Percentiles rank a stretch among this genome's conserved stretches.
phyloP scores from a whole-genome alignment of 2,888 invertebrate genomes.

The Imbricaverruca yamaguchii region DNA sequence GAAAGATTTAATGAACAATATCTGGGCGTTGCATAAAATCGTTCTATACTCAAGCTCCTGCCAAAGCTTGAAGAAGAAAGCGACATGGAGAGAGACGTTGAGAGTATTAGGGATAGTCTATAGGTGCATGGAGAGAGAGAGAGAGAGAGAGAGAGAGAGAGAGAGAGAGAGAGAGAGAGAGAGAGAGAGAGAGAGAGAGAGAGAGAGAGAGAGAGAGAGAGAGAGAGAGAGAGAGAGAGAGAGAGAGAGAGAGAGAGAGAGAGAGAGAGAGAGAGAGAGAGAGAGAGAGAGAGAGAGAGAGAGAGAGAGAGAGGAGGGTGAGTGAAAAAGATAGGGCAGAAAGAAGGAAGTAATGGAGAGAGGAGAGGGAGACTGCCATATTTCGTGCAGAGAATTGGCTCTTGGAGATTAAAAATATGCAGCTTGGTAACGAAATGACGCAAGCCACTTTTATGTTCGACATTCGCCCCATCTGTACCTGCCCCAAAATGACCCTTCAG shows the following conservation, averaged over 20 bases:
- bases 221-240: neutral
- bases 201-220: neutral
- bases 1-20: too few relatives aligned
- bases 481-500: too few relatives aligned
- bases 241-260: neutral
- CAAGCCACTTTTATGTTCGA: too few relatives aligned
- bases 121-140: too few relatives aligned
- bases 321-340: neutral
- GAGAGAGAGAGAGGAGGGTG: neutral
- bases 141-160: constrained; percentile 23
- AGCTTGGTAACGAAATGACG: too few relatives aligned
- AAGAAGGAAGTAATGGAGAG: neutral
- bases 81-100: constrained; percentile 22
- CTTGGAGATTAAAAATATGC: too few relatives aligned
- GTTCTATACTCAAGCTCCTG: too few relatives aligned
- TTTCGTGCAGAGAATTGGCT: too few relatives aligned
- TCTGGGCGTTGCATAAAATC: too few relatives aligned
- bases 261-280: neutral
- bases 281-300: constrained; percentile 16
- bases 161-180: constrained; percentile 13
- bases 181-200: constrained; percentile 7
- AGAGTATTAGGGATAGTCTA: too few relatives aligned
- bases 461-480: too few relatives aligned
- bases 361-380: too few relatives aligned
- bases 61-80: neutral